These are phyloP conservation scores for Oxyruncus cristatus DNA, from an alignment of 2,113 vertebrate genomes.

Conservation along the genomic window DNA sequence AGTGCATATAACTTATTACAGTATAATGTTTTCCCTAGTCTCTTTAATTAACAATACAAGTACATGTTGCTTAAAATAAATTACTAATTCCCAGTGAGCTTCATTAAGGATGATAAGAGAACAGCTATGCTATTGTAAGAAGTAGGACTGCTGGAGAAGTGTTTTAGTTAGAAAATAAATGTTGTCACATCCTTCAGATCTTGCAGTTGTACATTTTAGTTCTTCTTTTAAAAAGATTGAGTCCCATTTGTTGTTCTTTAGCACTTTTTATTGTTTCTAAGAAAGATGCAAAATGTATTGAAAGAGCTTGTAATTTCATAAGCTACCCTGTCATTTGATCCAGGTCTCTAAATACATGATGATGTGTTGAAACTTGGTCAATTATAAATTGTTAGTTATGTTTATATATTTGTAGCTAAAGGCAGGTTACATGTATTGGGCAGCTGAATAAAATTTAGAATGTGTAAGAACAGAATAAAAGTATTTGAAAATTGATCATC, in stretches of 20 bases:
- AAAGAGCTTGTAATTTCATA: neutral
- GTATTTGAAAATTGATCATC: neutral
- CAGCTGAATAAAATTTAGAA: neutral
- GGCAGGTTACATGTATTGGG: neutral
- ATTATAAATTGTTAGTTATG: neutral
- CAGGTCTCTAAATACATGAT: neutral
- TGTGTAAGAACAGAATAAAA: neutral
- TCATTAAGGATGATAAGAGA: neutral
- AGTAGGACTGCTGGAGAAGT: neutral
- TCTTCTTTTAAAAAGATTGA: neutral
- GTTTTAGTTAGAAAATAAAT: neutral
- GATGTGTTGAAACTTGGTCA: neutral
- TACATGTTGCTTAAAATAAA: conserved; percentile 22
- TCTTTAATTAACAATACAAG: conserved; percentile 22
- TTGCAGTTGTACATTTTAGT: neutral
- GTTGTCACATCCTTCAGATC: neutral
- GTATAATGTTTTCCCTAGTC: neutral
- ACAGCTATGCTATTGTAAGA: neutral
- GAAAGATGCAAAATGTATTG: neutral
- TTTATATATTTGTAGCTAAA: neutral
- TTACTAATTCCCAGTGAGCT: neutral
- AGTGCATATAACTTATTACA: neutral
- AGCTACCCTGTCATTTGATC: neutral
- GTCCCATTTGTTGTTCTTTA: neutral
- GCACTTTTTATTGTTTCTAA: neutral